phyloP scores from a whole-genome alignment of 2,113 vertebrate species.

The Eptesicus fuscus region DNA sequence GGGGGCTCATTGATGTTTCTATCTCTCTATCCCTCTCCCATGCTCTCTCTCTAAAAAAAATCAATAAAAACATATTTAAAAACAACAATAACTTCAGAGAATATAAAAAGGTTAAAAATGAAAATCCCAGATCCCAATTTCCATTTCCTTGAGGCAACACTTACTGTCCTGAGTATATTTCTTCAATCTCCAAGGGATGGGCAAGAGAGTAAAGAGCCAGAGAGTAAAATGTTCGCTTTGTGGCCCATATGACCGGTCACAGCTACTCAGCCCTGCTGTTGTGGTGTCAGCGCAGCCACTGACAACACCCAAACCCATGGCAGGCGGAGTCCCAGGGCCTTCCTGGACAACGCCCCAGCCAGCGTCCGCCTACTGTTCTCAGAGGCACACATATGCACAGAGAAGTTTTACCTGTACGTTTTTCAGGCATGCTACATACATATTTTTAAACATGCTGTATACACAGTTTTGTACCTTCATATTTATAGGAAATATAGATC shows the following conservation, averaged over 20 bases:
- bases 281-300: too few species aligned
- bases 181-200: not conserved
- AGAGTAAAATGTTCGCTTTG: not conserved
- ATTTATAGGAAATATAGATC: not conserved
- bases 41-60: too few species aligned
- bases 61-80: too few species aligned
- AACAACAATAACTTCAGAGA: not conserved
- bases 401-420: not conserved
- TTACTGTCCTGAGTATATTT: not conserved
- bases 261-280: not conserved
- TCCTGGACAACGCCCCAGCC: not conserved
- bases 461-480: not conserved
- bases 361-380: not conserved
- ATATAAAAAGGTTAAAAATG: not conserved
- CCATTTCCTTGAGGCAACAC: not conserved
- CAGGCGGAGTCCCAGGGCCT: not conserved
- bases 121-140: not conserved
- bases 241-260: not conserved
- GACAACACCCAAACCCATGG: not conserved
- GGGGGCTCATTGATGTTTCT: too few species aligned
- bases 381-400: not conserved
- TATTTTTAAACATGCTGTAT: not conserved
- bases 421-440: not conserved
- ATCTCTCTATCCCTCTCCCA: too few species aligned
- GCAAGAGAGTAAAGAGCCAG: not conserved